A percentile compares a stretch with the other conserved stretches of the same genome.
Conservation (phyloP, 2,113 vertebrate species). For the Boulengeromyrus knoepffleri region DNA sequence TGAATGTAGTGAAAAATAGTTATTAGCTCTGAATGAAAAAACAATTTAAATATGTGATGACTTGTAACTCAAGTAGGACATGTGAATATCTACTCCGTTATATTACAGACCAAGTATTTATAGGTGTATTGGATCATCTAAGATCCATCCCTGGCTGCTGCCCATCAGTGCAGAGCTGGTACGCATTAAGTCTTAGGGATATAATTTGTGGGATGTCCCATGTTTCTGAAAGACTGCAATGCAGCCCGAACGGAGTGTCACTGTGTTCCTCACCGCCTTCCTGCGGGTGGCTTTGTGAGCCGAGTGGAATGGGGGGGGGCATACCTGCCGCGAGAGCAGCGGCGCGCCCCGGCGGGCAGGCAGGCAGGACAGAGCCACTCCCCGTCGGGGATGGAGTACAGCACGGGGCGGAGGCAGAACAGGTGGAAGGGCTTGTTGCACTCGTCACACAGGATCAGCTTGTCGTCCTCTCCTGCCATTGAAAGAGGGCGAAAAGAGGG, state of each 20-base stretch:
- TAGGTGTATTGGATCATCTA: background rate
- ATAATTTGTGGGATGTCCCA: background rate
- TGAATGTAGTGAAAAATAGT: background rate
- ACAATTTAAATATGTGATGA: background rate
- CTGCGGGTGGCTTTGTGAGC: background rate
- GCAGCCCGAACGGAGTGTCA: background rate
- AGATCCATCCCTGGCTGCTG: background rate
- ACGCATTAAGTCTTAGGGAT: background rate
- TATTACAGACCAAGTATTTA: background rate
- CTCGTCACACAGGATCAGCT: conserved; percentile 91
- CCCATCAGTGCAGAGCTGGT: background rate
- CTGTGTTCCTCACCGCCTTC: background rate
- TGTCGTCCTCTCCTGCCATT: conserved; percentile 85
- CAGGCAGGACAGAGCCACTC: conserved; percentile 95
- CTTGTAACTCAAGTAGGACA: background rate
- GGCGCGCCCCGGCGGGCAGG: conserved; percentile 79
- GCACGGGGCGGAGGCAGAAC: conserved; percentile 84
- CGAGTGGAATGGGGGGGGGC: background rate
- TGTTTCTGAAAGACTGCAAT: background rate
- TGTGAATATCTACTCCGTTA: background rate
- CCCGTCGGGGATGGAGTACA: conserved; percentile 82
- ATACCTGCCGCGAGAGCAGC: conserved; percentile 80
- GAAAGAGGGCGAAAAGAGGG: background rate
- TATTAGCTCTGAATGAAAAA: background rate
- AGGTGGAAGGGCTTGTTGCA: conserved; percentile 98